phyloP scores from a whole-genome alignment of 2,113 vertebrate species.

The Amphilophus citrinellus region DNA sequence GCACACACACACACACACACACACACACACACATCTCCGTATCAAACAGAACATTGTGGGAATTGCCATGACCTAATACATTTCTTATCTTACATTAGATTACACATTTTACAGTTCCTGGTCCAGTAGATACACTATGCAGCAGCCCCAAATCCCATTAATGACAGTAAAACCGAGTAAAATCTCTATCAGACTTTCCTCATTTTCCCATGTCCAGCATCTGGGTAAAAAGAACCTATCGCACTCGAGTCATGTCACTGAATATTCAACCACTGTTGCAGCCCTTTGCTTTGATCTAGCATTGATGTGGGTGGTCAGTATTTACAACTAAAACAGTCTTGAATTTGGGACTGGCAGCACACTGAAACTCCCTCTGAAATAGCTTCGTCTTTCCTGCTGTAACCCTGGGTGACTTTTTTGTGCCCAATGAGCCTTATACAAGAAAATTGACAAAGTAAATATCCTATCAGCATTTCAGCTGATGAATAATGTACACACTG shows the following conservation, averaged over 20 bases:
- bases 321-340: constrained; percentile 53
- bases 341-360: constrained; percentile 38
- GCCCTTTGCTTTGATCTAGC: constrained; percentile 56
- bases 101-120: constrained; percentile 71
- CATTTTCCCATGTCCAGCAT: constrained; percentile 75
- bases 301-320: constrained; percentile 68
- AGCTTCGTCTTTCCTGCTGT: constrained; percentile 46
- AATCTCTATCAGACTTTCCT: constrained; percentile 59
- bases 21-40: constrained; percentile 29
- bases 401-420: constrained; percentile 56
- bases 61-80: constrained; percentile 77
- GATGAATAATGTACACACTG: constrained; percentile 71
- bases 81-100: constrained; percentile 75
- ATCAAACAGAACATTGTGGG: constrained; percentile 71
- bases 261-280: constrained; percentile 73
- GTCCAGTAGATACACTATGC: constrained; percentile 45
- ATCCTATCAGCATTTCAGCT: constrained; percentile 64
- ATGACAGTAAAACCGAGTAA: constrained; percentile 47
- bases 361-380: constrained; percentile 48
- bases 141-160: constrained; percentile 25
- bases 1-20: constrained; percentile 24
- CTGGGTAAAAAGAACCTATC: constrained; percentile 54
- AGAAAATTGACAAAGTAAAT: constrained; percentile 72
- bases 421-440: constrained; percentile 56
- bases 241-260: constrained; percentile 64